These are phyloP conservation scores for Listronotus oregonensis DNA, from an alignment of 1,140 invertebrate genomes.

Conservation along the genomic window DNA sequence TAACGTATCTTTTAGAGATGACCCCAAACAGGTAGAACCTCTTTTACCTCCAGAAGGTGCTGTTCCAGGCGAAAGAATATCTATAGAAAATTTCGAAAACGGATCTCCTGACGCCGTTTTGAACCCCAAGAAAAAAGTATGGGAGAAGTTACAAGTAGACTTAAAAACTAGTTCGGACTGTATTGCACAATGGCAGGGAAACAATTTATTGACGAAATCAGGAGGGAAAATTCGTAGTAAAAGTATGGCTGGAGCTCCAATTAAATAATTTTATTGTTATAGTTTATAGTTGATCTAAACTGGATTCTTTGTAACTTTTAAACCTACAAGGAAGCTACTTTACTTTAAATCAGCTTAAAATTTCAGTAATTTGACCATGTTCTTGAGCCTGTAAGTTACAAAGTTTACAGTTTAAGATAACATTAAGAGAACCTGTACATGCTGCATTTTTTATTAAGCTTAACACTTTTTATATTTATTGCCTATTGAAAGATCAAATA, in stretches of 20 bases:
- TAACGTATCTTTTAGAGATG: slow-evolving; percentile 56
- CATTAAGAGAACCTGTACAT: too few relatives aligned
- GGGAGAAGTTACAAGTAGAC: slow-evolving; percentile 89
- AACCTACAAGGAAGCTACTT: too few relatives aligned
- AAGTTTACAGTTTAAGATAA: too few relatives aligned
- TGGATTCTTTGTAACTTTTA: too few relatives aligned
- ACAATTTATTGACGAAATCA: slow-evolving; percentile 71
- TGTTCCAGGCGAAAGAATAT: slow-evolving; percentile 79
- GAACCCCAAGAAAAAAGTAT: slow-evolving; percentile 98
- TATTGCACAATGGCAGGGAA: slow-evolving; percentile 82
- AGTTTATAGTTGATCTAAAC: too few relatives aligned
- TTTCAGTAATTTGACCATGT: too few relatives aligned
- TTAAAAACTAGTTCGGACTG: slow-evolving; percentile 77
- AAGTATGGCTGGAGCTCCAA: slow-evolving; percentile 39
- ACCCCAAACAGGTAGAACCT: slow-evolving; percentile 82
- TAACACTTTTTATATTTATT: too few relatives aligned
- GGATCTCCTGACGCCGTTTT: slow-evolving; percentile 83
- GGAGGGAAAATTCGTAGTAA: slow-evolving; percentile 64
- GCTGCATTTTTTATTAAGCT: too few relatives aligned
- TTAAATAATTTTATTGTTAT: slow-evolving; percentile 44
- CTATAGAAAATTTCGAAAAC: slow-evolving; percentile 75
- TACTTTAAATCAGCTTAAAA: too few relatives aligned
- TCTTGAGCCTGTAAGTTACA: too few relatives aligned
- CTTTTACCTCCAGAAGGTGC: slow-evolving; percentile 75
- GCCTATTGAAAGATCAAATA: too few relatives aligned